Conservation (phyloP, 2,888 invertebrate genomes). For the Idaea straminata region DNA sequence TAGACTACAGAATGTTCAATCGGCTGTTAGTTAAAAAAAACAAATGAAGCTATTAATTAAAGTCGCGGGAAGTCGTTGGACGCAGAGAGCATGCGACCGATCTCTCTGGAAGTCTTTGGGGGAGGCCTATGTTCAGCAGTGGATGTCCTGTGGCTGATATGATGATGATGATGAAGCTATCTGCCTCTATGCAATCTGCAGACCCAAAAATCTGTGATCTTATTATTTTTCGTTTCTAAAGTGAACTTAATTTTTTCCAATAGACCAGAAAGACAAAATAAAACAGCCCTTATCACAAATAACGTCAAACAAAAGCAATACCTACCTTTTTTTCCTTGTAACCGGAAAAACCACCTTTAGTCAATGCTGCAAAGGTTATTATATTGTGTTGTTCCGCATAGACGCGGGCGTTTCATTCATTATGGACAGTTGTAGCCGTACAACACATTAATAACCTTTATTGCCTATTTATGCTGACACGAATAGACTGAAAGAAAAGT, state of each 20-base stretch:
- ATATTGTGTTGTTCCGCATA: neutral
- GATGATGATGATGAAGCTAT: too few species aligned
- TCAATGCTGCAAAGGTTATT: slow-evolving; percentile 6
- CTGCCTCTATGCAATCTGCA: too few species aligned
- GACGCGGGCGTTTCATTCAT: slow-evolving; percentile 4
- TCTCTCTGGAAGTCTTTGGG: too few species aligned
- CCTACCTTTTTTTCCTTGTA: neutral
- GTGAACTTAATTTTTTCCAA: too few species aligned
- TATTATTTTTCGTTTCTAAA: too few species aligned
- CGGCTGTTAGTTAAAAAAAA: neutral
- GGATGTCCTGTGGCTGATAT: too few species aligned
- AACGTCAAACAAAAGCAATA: neutral
- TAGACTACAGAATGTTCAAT: neutral
- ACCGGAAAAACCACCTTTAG: neutral
- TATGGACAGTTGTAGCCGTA: slow-evolving; percentile 2
- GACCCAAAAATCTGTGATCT: too few species aligned
- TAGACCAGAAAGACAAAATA: neutral
- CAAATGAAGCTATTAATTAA: too few species aligned
- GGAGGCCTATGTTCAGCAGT: too few species aligned
- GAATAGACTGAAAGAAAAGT: slow-evolving; percentile 20
- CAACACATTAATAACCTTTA: slow-evolving; percentile 23
- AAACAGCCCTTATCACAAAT: neutral
- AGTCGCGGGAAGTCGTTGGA: too few species aligned
- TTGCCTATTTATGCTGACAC: slow-evolving; percentile 36
- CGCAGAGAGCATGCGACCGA: too few species aligned